Conservation (phyloP, 1,140 invertebrate species). For the Lasaia peninsularis region DNA sequence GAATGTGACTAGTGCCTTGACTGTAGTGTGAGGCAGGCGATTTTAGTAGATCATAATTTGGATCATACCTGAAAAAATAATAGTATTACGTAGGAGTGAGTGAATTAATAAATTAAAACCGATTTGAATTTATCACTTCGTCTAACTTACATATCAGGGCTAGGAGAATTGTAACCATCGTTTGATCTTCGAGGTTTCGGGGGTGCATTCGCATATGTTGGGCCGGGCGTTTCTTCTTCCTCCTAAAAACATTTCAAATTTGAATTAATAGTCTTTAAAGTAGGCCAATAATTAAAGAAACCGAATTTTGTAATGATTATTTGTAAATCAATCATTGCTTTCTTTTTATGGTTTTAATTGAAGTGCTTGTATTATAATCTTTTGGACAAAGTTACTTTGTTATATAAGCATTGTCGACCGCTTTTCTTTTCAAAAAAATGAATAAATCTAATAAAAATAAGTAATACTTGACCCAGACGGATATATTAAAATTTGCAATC, state of each 20-base stretch:
- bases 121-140: not conserved
- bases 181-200: conserved; percentile 88
- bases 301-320: too few species aligned
- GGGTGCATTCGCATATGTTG: conserved; percentile 92
- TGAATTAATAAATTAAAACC: not conserved
- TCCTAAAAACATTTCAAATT: conserved; percentile 36
- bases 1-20: conserved; percentile 57
- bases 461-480: too few species aligned
- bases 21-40: conserved; percentile 71
- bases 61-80: conserved; percentile 70
- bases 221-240: conserved; percentile 68
- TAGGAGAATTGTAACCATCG: conserved; percentile 85
- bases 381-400: too few species aligned
- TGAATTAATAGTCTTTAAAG: not conserved
- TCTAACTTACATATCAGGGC: conserved; percentile 77
- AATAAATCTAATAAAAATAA: too few species aligned
- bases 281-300: too few species aligned
- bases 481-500: too few species aligned
- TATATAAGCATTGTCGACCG: too few species aligned
- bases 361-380: too few species aligned
- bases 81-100: not conserved
- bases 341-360: too few species aligned
- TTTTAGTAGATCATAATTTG: conserved; percentile 74
- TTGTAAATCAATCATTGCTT: too few species aligned
- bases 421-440: too few species aligned